Evolutionary conservation across 92 coral and sea anemone genomes (phyloP).

Genomic region (Scolanthus callimorphus): DNA sequence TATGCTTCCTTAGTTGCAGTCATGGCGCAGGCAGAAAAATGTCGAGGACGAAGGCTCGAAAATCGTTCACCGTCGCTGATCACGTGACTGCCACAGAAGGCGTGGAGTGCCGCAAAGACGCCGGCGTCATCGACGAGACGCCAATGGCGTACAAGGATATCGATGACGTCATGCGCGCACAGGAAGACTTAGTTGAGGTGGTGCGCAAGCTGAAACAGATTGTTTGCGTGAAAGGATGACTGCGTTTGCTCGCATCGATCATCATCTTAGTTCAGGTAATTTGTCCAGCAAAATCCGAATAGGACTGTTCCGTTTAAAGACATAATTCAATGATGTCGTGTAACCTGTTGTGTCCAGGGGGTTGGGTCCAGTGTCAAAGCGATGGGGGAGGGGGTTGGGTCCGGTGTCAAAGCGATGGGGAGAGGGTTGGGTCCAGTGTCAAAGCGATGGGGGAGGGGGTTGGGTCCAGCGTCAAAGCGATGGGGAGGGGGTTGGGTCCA

Average conservation of each 20-base stretch:
- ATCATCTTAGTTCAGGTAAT: not conserved
- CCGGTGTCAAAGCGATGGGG: too few species aligned
- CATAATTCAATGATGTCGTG: too few species aligned
- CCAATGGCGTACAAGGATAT: slow-evolving; percentile 86
- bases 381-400: too few species aligned
- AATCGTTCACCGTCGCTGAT: slow-evolving; percentile 50
- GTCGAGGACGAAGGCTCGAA: slow-evolving; percentile 74
- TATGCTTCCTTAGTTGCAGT: slow-evolving; percentile 78
- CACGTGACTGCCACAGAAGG: slow-evolving; percentile 66
- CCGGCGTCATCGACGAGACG: slow-evolving; percentile 76
- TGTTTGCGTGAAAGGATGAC: slow-evolving; percentile 75
- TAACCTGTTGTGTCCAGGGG: too few species aligned
- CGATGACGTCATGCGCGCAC: slow-evolving; percentile 87
- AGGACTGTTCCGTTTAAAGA: too few species aligned
- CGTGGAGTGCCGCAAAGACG: slow-evolving; percentile 82
- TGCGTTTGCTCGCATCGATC: slow-evolving; percentile 17
- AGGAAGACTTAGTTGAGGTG: slow-evolving; percentile 67
- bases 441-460: too few species aligned
- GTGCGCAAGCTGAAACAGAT: slow-evolving; percentile 62
- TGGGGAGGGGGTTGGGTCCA: too few species aligned
- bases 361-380: too few species aligned
- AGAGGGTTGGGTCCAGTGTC: too few species aligned
- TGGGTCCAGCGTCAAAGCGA: too few species aligned
- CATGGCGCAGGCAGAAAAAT: slow-evolving; percentile 80
- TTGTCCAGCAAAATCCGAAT: too few species aligned